Evolutionary conservation across 2,888 invertebrate species (phyloP).

Genomic region (Gymnocheta viridis): DNA sequence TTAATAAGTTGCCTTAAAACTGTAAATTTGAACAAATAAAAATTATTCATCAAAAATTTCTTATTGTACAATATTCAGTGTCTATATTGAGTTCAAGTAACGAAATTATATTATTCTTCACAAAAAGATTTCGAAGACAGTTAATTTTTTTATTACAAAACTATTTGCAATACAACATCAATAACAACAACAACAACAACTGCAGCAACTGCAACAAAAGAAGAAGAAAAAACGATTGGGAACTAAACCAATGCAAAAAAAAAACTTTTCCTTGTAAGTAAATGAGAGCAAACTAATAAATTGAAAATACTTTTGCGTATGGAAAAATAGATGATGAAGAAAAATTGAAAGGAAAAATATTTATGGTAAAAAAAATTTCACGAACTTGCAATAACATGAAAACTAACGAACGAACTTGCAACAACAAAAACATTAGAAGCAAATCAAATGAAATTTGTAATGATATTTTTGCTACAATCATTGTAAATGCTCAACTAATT

Average conservation of each 20-base stretch:
- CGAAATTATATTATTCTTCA: constrained; percentile 14
- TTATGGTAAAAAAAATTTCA: constrained; percentile 25
- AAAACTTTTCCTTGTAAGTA: constrained; percentile 64
- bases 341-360: constrained; percentile 49
- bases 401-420: constrained; percentile 67
- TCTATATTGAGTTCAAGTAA: not conserved
- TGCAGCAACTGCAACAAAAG: not conserved
- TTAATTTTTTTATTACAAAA: constrained; percentile 27
- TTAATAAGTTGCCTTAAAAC: no score
- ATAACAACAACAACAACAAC: not conserved
- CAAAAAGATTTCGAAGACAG: constrained; percentile 16
- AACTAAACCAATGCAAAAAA: constrained; percentile 50
- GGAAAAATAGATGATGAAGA: constrained; percentile 51
- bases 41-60: not conserved
- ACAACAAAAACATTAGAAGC: constrained; percentile 55
- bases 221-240: not conserved
- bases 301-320: constrained; percentile 63
- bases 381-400: constrained; percentile 62
- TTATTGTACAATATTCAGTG: not conserved
- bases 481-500: constrained; percentile 65
- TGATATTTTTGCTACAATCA: constrained; percentile 55
- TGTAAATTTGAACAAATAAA: not conserved
- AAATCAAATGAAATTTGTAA: constrained; percentile 60
- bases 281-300: constrained; percentile 69
- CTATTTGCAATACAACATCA: constrained; percentile 23